A percentile compares a stretch with the other conserved stretches of the same genome.
Evolutionary conservation across 2,888 invertebrate species (phyloP).

Genomic region (Phania funesta): DNA sequence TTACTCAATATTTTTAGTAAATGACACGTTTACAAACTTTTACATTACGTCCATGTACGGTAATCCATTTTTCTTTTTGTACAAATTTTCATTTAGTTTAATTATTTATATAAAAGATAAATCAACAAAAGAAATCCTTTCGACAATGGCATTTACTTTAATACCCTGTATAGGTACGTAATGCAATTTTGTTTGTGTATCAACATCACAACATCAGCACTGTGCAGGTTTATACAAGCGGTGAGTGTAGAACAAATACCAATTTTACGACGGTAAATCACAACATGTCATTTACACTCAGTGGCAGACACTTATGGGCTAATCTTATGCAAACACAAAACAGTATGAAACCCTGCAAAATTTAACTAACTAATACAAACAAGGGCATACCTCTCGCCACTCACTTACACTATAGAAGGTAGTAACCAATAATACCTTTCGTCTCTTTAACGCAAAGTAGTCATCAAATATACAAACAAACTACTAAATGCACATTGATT

Average conservation of each 20-base stretch:
- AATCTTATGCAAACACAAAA: constrained; percentile 67
- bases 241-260: constrained; percentile 59
- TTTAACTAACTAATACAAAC: constrained; percentile 41
- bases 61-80: not conserved
- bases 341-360: constrained; percentile 51
- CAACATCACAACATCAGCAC: not conserved
- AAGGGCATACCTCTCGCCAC: constrained; percentile 7
- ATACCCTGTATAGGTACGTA: constrained; percentile 11
- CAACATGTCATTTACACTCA: constrained; percentile 67
- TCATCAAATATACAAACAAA: constrained; percentile 45
- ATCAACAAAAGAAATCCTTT: constrained; percentile 19
- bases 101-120: constrained; percentile 25
- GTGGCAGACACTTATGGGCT: constrained; percentile 67
- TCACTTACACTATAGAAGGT: not conserved
- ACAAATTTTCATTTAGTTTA: constrained; percentile 35
- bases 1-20: not conserved
- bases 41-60: not conserved
- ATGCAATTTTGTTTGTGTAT: constrained; percentile 1
- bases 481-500: constrained; percentile 66
- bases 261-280: constrained; percentile 66
- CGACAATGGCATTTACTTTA: constrained; percentile 40
- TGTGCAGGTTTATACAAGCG: constrained; percentile 9
- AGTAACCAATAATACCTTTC: constrained; percentile 11
- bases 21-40: too few species aligned
- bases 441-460: constrained; percentile 36